phyloP scores from a whole-genome alignment of 2,113 vertebrate species.

The Poicephalus meyeri region DNA sequence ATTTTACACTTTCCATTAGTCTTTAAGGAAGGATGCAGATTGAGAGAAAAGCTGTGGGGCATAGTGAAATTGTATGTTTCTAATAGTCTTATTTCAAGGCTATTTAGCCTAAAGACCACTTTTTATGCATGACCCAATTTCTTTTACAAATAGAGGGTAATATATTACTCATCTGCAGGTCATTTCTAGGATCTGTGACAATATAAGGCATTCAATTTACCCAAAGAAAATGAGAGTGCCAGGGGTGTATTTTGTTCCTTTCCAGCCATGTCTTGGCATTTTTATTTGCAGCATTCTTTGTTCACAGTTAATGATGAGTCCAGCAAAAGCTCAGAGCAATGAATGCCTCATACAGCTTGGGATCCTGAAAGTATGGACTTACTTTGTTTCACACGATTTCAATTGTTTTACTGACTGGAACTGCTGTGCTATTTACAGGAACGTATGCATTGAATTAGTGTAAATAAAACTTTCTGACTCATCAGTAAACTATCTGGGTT shows the following conservation, averaged over 20 bases:
- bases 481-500: background rate
- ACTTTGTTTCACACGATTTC: background rate
- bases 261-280: background rate
- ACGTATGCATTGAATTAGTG: background rate
- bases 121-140: background rate
- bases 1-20: background rate
- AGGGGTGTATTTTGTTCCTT: background rate
- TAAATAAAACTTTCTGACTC: slow-evolving; percentile 31
- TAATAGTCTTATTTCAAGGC: background rate
- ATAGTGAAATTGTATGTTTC: background rate
- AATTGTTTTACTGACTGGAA: background rate
- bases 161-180: background rate
- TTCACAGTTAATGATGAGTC: background rate
- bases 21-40: background rate
- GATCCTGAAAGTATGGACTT: background rate
- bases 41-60: background rate
- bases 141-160: background rate
- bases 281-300: background rate
- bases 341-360: background rate
- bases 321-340: background rate
- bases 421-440: background rate
- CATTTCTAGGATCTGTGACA: background rate
- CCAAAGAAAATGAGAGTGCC: background rate
- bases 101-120: background rate
- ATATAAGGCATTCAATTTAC: background rate